Base-by-base conservation (phyloP, 2,888 invertebrate genomes). In the Amiota communis region DNA sequence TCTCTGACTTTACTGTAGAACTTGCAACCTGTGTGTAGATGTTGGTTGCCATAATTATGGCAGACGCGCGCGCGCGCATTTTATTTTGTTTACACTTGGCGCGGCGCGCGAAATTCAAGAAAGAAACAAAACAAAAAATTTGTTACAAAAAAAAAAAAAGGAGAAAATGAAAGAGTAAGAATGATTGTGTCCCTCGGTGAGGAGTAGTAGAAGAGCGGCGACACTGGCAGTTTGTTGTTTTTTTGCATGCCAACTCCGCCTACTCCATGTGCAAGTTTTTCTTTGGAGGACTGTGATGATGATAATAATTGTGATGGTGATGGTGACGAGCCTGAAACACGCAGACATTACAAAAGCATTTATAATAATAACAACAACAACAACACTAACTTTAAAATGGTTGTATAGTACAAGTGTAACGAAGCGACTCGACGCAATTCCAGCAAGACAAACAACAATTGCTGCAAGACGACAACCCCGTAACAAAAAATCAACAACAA, bases 31-130 rank as follows among this genome's bases (percentile, higher is more conserved):
- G 74, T 73, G 72, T 72, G 74, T n/a, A n/a, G 73, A 72, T 56
- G 75, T 79, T 81, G 82, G 75, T 79, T 81, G 82, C 85, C 84
- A 84, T 84, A 84, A 84, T 84, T 84, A 84, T 84, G 85, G 84
- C 83, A 85, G 83, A 80, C 85, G 85, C 85, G 85, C 85, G 82
- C 36, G 36, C 36, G 36, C 36, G 6, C 36, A 36, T 36, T 85
- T 82, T 84, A 82, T 85, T 83, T 83, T 85, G 85, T 83, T 83
- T 83, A 84, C 84, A 84, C 84, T 13, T 48, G n/a, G 15, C 13
- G 15, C 67, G 49, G 17, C 67, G 49, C 53, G 70, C 77, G 75
- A 56, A 74, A 72, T 63, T 75, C 75, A 74, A 74, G 23, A 65
- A 67, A 72, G 59, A 63, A 71, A 72, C 71, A 73, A 67, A 75